Conservation (phyloP, 2,797 vertebrate genomes). For the Pteropus rufus region DNA sequence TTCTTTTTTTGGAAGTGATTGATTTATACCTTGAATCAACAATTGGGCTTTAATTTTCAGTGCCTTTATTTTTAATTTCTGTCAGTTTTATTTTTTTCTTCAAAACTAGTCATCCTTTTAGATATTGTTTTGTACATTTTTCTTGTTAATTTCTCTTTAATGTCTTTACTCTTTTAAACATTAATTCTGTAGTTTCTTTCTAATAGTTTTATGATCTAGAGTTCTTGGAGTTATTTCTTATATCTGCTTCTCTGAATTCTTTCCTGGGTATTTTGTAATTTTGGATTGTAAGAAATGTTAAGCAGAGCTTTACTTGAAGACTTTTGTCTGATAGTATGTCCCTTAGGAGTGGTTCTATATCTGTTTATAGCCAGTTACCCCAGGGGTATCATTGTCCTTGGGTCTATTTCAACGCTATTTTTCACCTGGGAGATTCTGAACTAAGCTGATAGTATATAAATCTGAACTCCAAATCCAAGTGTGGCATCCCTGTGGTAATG, state of each 20-base stretch:
- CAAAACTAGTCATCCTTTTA: background rate
- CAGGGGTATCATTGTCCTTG: background rate
- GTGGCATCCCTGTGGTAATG: background rate
- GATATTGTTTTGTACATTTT: background rate
- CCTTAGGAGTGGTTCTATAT: background rate
- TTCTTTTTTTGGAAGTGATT: background rate
- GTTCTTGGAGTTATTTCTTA: background rate
- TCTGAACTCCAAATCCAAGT: background rate
- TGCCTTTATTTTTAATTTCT: background rate
- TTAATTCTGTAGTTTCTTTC: background rate
- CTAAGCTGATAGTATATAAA: background rate
- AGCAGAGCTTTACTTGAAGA: background rate
- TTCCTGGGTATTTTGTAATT: background rate
- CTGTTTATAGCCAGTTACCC: background rate
- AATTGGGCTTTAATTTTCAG: background rate
- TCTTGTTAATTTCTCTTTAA: background rate
- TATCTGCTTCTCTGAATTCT: background rate
- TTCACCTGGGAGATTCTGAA: background rate
- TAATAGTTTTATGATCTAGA: background rate
- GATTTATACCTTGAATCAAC: background rate
- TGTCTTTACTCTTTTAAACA: background rate
- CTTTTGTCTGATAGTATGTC: background rate
- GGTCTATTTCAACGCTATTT: background rate
- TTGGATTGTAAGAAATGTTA: background rate
- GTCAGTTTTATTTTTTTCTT: background rate